phyloP scores from a whole-genome alignment of 2,113 vertebrate species.

The Symphodus melops region DNA sequence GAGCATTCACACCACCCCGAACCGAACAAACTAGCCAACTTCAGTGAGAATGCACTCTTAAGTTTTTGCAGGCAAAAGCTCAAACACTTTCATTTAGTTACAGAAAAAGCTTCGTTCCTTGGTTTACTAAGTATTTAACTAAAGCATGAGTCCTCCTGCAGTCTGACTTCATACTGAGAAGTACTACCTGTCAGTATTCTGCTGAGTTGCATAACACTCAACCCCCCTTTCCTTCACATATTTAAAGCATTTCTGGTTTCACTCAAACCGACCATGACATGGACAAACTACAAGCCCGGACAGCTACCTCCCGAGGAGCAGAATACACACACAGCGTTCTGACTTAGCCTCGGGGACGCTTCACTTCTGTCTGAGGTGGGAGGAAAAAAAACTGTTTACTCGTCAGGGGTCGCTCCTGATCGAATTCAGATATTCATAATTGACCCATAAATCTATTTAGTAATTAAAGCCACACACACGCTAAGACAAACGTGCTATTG shows the following conservation, averaged over 20 bases:
- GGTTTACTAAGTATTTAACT: background rate
- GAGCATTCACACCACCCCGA: too few species aligned
- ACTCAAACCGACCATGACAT: constrained; percentile 25
- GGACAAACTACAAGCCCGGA: constrained; percentile 35
- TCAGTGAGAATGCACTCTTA: too few species aligned
- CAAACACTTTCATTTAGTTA: too few species aligned
- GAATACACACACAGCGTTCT: constrained; percentile 10
- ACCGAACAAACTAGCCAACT: too few species aligned
- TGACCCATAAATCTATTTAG: constrained; percentile 16
- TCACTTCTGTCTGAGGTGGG: background rate
- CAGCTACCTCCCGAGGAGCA: background rate
- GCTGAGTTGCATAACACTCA: constrained; percentile 49
- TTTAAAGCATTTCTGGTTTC: constrained; percentile 38
- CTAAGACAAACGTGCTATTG: constrained; percentile 39
- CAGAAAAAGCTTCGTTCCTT: too few species aligned
- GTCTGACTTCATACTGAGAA: background rate
- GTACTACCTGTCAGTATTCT: constrained; percentile 13
- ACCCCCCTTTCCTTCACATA: constrained; percentile 16
- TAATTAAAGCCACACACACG: constrained; percentile 32
- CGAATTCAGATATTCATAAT: constrained; percentile 15
- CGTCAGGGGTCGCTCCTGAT: background rate
- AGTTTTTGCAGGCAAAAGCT: too few species aligned
- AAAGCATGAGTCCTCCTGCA: background rate
- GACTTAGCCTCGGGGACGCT: constrained; percentile 9
- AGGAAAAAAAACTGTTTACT: constrained; percentile 11